These are phyloP conservation scores for Cottus gobio DNA, from an alignment of 2,113 vertebrate species.

Conservation along the genomic window DNA sequence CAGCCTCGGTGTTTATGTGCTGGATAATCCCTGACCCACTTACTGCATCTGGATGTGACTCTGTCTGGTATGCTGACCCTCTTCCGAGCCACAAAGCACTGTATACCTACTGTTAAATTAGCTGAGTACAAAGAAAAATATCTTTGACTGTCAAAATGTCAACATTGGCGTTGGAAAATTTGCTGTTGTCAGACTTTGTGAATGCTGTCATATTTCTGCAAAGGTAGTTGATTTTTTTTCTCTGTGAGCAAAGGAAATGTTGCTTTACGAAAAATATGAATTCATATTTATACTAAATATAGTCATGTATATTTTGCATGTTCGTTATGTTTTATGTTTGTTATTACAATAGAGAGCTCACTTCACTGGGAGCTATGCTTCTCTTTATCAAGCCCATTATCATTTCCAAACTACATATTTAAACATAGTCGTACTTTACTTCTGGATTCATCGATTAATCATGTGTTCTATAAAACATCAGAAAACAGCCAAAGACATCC, in stretches of 20 bases:
- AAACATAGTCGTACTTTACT: neutral
- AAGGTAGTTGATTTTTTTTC: neutral
- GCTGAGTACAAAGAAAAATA: conserved; percentile 58
- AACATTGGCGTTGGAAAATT: neutral
- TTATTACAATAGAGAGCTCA: neutral
- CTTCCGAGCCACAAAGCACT: conserved; percentile 1
- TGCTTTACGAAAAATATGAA: neutral
- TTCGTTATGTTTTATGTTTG: neutral
- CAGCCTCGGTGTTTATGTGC: conserved; percentile 51
- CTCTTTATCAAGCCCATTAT: neutral
- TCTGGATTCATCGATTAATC: neutral
- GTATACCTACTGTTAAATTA: conserved; percentile 47
- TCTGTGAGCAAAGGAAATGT: neutral
- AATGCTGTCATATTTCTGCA: conserved; percentile 40
- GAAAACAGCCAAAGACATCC: too few species aligned
- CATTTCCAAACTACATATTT: neutral
- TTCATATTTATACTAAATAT: neutral
- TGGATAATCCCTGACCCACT: conserved; percentile 75
- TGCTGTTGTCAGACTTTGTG: conserved; percentile 39
- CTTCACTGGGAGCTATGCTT: neutral
- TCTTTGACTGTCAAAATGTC: conserved; percentile 48
- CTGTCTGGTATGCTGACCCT: conserved; percentile 42
- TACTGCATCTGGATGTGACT: conserved; percentile 64
- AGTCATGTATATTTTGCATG: neutral
- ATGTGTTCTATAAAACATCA: neutral